These are phyloP conservation scores for Rhopalosiphum maidis DNA, from an alignment of 1,140 invertebrate genomes.

Conservation along the genomic window DNA sequence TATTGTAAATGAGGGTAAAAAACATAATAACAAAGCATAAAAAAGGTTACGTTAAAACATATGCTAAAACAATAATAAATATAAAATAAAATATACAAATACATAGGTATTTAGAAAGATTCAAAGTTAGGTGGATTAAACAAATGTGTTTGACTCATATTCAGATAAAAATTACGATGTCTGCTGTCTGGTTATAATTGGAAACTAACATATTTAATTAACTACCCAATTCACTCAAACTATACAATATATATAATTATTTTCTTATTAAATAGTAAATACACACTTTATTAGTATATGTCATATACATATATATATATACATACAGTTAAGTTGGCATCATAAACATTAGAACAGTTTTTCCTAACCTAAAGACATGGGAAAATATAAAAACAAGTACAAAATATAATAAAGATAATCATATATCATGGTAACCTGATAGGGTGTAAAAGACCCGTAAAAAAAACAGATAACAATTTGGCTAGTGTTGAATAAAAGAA, in stretches of 20 bases:
- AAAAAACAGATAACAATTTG: not conserved
- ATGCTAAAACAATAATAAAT: slow-evolving; percentile 34
- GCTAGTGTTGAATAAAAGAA: not conserved
- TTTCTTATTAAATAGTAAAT: not conserved
- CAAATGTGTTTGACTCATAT: not conserved
- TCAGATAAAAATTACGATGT: not conserved
- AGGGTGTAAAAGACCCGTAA: not conserved
- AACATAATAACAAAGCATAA: slow-evolving; percentile 49
- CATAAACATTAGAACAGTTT: slow-evolving; percentile 2
- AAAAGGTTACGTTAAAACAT: slow-evolving; percentile 15
- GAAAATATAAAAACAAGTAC: not conserved
- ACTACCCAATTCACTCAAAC: not conserved
- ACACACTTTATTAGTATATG: not conserved
- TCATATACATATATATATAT: not conserved
- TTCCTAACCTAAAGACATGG: not conserved
- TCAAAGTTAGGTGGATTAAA: not conserved
- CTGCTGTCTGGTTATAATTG: not conserved
- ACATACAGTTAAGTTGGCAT: not conserved
- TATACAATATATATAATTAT: not conserved
- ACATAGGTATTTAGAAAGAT: slow-evolving; percentile 8
- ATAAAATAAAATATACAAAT: slow-evolving; percentile 3
- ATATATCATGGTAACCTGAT: not conserved
- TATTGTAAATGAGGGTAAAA: slow-evolving; percentile 36
- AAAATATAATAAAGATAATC: not conserved
- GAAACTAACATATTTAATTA: not conserved